phyloP scores from a whole-genome alignment of 1,140 invertebrate genomes.

The Ceratina japonica region DNA sequence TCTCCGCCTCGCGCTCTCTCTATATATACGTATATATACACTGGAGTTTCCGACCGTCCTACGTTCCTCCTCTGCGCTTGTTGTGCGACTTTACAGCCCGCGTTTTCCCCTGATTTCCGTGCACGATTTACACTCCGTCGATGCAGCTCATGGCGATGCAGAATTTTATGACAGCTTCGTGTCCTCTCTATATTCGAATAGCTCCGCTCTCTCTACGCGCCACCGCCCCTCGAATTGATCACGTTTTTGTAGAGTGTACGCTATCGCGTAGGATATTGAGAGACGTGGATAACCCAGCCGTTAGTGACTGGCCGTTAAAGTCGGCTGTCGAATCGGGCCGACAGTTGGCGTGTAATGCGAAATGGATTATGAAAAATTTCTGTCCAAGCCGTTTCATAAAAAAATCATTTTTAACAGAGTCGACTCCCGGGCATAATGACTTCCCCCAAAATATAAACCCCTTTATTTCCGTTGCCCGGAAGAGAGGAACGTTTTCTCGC shows the following conservation, averaged over 20 bases:
- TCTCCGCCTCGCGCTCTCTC: background rate
- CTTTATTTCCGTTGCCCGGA: background rate
- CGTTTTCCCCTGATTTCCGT: conserved; percentile 36
- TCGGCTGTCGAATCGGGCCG: conserved; percentile 46
- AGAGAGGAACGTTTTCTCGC: background rate
- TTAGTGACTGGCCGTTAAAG: conserved; percentile 47
- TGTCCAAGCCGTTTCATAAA: too few relatives aligned
- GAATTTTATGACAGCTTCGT: conserved; percentile 63
- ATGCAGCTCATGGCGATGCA: conserved; percentile 35
- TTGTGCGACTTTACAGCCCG: conserved; percentile 33
- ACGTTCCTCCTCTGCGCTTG: conserved; percentile 15
- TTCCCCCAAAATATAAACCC: too few relatives aligned
- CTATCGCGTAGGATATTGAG: conserved; percentile 42
- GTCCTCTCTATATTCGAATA: conserved; percentile 53
- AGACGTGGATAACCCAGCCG: conserved; percentile 37
- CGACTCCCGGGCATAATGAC: too few relatives aligned
- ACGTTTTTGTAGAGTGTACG: conserved; percentile 49
- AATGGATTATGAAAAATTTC: conserved; percentile 31
- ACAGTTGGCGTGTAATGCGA: conserved; percentile 48
- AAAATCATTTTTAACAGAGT: background rate
- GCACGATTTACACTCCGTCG: conserved; percentile 57
- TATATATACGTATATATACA: too few relatives aligned
- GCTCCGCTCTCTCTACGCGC: conserved; percentile 33
- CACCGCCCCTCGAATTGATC: conserved; percentile 51
- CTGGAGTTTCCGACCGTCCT: background rate